Evolutionary conservation across 2,113 vertebrate species (phyloP), one percentile per base, ranked within the genome.

Genomic region (Zeus faber): DNA sequence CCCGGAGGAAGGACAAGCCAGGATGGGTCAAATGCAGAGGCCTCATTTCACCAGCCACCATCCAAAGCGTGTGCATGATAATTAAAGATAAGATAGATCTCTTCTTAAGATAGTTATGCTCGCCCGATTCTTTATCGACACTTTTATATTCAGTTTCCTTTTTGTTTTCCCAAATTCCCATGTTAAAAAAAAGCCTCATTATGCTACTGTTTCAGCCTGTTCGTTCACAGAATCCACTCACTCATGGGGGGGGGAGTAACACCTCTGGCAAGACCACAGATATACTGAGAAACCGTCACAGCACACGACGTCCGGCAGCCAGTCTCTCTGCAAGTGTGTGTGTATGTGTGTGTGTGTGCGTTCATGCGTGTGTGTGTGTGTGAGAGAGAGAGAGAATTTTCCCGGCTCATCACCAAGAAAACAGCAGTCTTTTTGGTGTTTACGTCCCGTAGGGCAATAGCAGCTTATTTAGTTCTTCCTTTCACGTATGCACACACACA

Each of bases 371-470:
- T 48, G 3, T 48, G 46, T n/a, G 4, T 26, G 46, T 48, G 46
- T 48, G 23, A 26, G 46, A 1, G 46, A n/a, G 22, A 27, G 46
- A 16, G 24, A 17, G 47, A 16, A 25, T 27, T 8, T 71, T n/a
- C n/a, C n/a, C n/a, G n/a, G n/a, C n/a, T n/a, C n/a, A n/a, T n/a
- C n/a, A n/a, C n/a, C n/a, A n/a, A n/a, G 54, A 76, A 76, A 57
- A 71, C 69, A 69, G 52, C 58, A 56, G 58, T 51, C 62, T 56
- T 56, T 37, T 75, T 44, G 47, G 64, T 63, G 60, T 65, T 53
- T 58, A 54, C 68, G 60, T 80, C 69, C 49, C 63, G 66, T 64
- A 79, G 79, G 74, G 81, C 79, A 85, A 63, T 69, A 76, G 63
- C 73, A 72, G 74, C 74, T 65, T 70, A 61, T 54, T 49, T 52